Evolutionary conservation across 2,797 vertebrate genomes (phyloP).

Genomic region (Parauchenoglanis ngamensis): DNA sequence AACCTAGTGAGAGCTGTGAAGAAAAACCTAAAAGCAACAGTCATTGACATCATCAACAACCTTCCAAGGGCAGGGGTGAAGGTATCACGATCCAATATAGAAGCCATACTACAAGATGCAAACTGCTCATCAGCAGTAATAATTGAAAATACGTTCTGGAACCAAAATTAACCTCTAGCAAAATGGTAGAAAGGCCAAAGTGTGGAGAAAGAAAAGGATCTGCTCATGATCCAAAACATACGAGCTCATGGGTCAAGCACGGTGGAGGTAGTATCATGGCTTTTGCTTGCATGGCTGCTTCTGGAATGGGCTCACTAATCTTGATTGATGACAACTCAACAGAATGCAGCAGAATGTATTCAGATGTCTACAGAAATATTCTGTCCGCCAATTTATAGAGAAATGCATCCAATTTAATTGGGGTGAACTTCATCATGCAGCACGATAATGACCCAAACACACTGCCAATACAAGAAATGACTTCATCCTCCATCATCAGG

Average conservation of each 20-base stretch:
- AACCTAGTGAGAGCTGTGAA: not conserved
- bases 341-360: no score
- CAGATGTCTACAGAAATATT: not conserved
- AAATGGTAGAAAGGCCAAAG: not conserved
- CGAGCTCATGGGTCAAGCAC: not conserved
- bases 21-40: not conserved
- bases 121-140: not conserved
- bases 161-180: not conserved
- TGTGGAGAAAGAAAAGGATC: not conserved
- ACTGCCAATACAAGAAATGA: not conserved
- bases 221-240: not conserved
- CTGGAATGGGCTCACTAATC: not conserved
- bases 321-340: not conserved
- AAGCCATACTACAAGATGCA: not conserved
- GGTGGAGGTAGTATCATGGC: not conserved
- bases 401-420: not conserved
- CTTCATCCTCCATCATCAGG: not conserved
- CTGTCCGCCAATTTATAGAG: no score
- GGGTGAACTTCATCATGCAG: not conserved
- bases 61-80: not conserved
- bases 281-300: not conserved
- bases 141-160: not conserved
- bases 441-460: not conserved
- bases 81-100: not conserved
- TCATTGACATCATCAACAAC: not conserved